A percentile compares a stretch with the other conserved stretches of the same genome.
These are phyloP conservation scores for Sepiola atlantica DNA, from an alignment of 2,888 invertebrate genomes.

Conservation along the genomic window DNA sequence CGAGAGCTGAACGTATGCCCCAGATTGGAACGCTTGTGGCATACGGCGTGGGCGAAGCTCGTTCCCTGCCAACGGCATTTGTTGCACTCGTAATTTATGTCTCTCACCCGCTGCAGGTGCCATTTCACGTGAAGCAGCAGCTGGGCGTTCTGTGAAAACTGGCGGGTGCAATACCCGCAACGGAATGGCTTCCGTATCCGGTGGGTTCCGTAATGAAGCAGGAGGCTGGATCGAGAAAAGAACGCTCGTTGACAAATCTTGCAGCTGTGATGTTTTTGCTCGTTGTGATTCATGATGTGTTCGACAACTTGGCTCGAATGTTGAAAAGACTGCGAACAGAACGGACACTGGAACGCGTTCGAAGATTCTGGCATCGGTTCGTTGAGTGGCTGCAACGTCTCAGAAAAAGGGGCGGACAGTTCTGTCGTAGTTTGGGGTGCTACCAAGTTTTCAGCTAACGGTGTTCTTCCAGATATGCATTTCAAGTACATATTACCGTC, in stretches of 20 bases:
- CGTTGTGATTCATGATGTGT: conserved; percentile 35
- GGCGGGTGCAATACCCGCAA: conserved; percentile 35
- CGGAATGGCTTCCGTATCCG: neutral
- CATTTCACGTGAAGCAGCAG: conserved; percentile 24
- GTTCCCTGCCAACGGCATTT: conserved; percentile 33
- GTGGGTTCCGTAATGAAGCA: neutral
- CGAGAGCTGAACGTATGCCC: conserved; percentile 32
- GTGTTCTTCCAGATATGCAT: neutral
- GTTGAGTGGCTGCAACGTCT: neutral
- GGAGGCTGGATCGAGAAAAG: neutral
- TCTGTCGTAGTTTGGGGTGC: neutral
- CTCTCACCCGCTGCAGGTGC: neutral
- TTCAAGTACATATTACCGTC: conserved; percentile 38
- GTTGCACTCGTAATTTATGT: conserved; percentile 2
- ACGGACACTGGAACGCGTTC: conserved; percentile 39
- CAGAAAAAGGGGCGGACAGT: neutral
- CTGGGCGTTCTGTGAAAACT: neutral
- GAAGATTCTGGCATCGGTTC: neutral
- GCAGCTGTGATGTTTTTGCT: conserved; percentile 32
- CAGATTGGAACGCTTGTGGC: neutral
- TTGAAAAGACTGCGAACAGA: conserved; percentile 34
- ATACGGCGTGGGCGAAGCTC: neutral
- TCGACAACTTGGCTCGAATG: neutral
- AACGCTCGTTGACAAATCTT: neutral
- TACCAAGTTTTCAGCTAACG: neutral